These are phyloP conservation scores for Aurelia sp. DNA, from an alignment of 30 jellyfish, hydroid and myxozoan genomes.

Conservation along the genomic window DNA sequence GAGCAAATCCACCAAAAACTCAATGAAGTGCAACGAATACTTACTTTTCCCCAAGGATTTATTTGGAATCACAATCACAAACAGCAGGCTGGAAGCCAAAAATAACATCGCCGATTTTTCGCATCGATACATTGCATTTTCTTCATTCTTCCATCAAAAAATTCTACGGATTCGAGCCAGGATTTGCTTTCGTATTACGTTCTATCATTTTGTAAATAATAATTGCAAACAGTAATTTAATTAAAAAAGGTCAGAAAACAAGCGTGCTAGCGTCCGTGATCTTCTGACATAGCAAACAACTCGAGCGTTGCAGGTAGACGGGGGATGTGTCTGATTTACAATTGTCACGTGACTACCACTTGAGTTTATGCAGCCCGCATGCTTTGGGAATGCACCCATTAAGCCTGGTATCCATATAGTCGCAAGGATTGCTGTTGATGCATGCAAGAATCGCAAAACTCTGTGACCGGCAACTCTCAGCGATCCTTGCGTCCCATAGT, in stretches of 20 bases:
- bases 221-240: neutral
- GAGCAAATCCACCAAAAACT: neutral
- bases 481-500: too few relatives aligned
- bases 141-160: slow-evolving; percentile 27
- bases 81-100: neutral
- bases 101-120: slow-evolving; percentile 8
- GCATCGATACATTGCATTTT: slow-evolving; percentile 34
- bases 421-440: too few relatives aligned
- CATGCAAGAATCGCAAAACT: too few relatives aligned
- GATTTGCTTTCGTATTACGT: slow-evolving; percentile 5
- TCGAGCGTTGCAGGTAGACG: slow-evolving; percentile 50
- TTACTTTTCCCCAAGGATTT: slow-evolving; percentile 30
- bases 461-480: too few relatives aligned
- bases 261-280: slow-evolving; percentile 69
- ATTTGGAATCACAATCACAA: slow-evolving; percentile 15
- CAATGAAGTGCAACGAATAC: slow-evolving; percentile 44
- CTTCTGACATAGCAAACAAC: slow-evolving; percentile 64
- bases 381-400: too few relatives aligned
- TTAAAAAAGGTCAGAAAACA: slow-evolving; percentile 21
- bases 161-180: slow-evolving; percentile 1
- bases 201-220: neutral
- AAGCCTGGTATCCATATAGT: too few relatives aligned
- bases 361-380: too few relatives aligned
- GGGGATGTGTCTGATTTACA: neutral
- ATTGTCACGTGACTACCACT: neutral